These are phyloP conservation scores for Meteorus sp. DNA, from an alignment of 1,140 invertebrate genomes.

Conservation along the genomic window DNA sequence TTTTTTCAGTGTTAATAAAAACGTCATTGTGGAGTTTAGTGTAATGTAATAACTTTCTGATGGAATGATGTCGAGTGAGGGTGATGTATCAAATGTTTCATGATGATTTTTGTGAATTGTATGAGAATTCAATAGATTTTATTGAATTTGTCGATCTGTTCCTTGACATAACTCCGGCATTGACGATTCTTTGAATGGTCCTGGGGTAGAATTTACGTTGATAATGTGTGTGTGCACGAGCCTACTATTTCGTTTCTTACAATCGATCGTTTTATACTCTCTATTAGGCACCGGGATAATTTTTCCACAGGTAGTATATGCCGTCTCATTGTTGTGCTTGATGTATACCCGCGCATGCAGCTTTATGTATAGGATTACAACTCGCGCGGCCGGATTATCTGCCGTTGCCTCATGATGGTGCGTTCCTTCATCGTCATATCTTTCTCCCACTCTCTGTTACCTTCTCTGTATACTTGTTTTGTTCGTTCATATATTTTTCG, in stretches of 20 bases:
- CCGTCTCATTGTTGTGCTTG: constrained; percentile 29
- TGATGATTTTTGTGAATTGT: constrained; percentile 3
- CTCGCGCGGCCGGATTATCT: constrained; percentile 28
- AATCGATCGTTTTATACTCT: constrained; percentile 15
- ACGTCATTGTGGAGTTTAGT: not conserved
- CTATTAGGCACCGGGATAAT: constrained; percentile 22
- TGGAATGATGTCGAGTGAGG: constrained; percentile 9
- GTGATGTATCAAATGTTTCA: constrained; percentile 11
- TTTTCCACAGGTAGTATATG: constrained; percentile 28
- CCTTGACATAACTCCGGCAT: no score
- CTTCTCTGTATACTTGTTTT: not conserved
- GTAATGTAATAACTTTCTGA: constrained; percentile 10
- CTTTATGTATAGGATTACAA: constrained; percentile 29
- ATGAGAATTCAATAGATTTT: constrained; percentile 5
- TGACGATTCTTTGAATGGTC: no score
- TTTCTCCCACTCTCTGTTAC: not conserved
- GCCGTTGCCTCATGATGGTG: constrained; percentile 16
- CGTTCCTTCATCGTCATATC: constrained; percentile 15
- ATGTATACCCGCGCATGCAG: no score
- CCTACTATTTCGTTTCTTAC: constrained; percentile 18
- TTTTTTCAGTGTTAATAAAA: not conserved
- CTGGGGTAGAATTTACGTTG: no score
- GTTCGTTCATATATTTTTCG: no score
- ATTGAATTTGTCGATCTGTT: constrained; percentile 22
- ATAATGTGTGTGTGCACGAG: constrained; percentile 21